Evolutionary conservation across 2,113 vertebrate species (phyloP), one percentile per base, ranked within the genome.

Genomic region (Acrocephalus arundinaceus): DNA sequence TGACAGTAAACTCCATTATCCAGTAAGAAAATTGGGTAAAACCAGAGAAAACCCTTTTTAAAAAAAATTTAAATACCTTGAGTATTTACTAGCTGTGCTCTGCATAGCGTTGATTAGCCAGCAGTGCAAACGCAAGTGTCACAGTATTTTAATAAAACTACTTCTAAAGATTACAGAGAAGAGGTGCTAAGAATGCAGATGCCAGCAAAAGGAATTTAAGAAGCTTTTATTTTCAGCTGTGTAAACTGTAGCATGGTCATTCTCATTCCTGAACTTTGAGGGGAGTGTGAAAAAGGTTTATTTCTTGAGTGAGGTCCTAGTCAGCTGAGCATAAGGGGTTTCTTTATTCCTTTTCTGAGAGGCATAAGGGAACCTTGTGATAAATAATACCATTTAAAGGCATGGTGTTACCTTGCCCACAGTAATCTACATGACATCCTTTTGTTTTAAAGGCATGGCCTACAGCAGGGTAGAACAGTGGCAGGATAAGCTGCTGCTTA

Each of bases 261-360:
- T 79, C 68, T 94, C 23, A 51, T 35, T 43, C 21, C 30, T 92
- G 68, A 94, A 94, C 52, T 86, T 81, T 90, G 62, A 51, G 10
- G 52, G 35, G 10, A 84, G 7, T 57, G 25, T 81, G 48, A 70
- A 91, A 96, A 63, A 43, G 28, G 25, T 75, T 87, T 88, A 83
- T 91, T 90, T 74, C 51, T 43, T 46, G 58, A 83, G 24, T 65
- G 67, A 92, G 21, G n/a, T 75, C 59, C 72, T 25, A 84, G 19
- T 75, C 57, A 92, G 93, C 70, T 78, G 79, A 87, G 52, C 30
- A 58, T n/a, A 74, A 65, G n/a, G 37, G 8, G 22, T 75, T 82
- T 92, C 71, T 80, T 82, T 74, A 66, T 86, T 93, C 54, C 25
- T 78, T 77, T 72, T 51, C 81, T 82, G 37, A 87, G 78, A 94